These are phyloP conservation scores for Anguilla pacifica DNA, from an alignment of 2,797 vertebrate genomes.

Conservation along the genomic window DNA sequence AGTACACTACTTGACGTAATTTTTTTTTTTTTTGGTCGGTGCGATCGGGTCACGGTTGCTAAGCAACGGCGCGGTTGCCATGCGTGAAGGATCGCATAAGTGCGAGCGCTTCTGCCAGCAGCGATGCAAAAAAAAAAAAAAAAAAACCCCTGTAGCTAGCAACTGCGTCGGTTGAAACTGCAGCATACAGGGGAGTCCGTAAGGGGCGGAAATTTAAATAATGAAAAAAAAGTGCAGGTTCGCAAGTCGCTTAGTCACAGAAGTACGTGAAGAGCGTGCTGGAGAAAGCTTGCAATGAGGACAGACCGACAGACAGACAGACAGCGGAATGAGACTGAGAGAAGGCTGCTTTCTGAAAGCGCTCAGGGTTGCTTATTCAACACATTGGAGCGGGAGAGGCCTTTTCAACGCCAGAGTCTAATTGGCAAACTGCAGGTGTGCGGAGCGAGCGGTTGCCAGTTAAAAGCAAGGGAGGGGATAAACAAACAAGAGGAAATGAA, in stretches of 20 bases:
- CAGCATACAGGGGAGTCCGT: neutral
- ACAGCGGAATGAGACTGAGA: neutral
- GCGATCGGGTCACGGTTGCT: conserved; percentile 77
- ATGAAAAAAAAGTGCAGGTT: neutral
- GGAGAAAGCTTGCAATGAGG: too few relatives aligned
- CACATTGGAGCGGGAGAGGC: neutral
- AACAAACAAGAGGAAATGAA: neutral
- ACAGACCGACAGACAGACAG: too few relatives aligned
- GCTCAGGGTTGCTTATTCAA: neutral
- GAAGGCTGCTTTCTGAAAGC: neutral
- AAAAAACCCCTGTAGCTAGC: neutral
- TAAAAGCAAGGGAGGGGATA: neutral
- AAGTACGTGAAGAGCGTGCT: neutral
- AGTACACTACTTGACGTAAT: conserved; percentile 68
- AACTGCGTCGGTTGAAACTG: neutral
- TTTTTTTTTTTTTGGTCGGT: conserved; percentile 42
- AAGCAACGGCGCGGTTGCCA: conserved; percentile 73
- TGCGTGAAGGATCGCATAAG: conserved; percentile 74
- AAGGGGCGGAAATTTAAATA: neutral
- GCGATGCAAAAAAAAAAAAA: conserved; percentile 11
- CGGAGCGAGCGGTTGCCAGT: neutral
- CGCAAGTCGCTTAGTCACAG: neutral
- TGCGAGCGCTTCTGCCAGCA: conserved; percentile 74
- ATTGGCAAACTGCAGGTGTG: conserved; percentile 18
- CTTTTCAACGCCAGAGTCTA: neutral